Evolutionary conservation across 2,797 vertebrate species (phyloP).

Genomic region (Cyprinella venusta): DNA sequence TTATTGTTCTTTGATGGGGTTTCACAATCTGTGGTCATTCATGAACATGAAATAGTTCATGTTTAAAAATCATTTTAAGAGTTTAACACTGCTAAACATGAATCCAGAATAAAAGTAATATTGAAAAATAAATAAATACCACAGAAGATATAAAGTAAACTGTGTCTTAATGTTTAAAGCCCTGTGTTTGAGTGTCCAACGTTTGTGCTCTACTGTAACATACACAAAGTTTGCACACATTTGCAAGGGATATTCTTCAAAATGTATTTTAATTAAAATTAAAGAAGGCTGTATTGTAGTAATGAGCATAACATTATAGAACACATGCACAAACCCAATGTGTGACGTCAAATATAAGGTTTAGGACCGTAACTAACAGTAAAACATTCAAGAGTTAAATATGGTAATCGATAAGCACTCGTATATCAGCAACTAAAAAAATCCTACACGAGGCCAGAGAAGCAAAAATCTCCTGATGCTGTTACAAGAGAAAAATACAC

Average conservation of each 20-base stretch:
- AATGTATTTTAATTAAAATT: conserved; percentile 71
- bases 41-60: too few species aligned
- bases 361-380: conserved; percentile 66
- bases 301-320: not conserved
- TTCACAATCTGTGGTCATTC: not conserved
- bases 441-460: too few species aligned
- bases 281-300: not conserved
- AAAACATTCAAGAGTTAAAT: conserved; percentile 52
- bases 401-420: too few species aligned
- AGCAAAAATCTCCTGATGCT: too few species aligned
- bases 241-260: conserved; percentile 71
- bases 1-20: not conserved
- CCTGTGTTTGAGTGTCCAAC: conserved; percentile 63
- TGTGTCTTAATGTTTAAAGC: conserved; percentile 85
- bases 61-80: too few species aligned
- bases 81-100: not conserved
- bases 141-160: conserved; percentile 76
- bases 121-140: not conserved
- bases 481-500: too few species aligned
- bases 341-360: conserved; percentile 76
- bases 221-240: conserved; percentile 83
- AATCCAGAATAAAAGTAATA: not conserved
- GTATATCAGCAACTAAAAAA: too few species aligned
- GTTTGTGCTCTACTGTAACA: conserved; percentile 78
- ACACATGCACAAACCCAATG: conserved; percentile 82